Evolutionary conservation across 2,888 invertebrate species (phyloP).

Genomic region (Acanthopleura granulata): DNA sequence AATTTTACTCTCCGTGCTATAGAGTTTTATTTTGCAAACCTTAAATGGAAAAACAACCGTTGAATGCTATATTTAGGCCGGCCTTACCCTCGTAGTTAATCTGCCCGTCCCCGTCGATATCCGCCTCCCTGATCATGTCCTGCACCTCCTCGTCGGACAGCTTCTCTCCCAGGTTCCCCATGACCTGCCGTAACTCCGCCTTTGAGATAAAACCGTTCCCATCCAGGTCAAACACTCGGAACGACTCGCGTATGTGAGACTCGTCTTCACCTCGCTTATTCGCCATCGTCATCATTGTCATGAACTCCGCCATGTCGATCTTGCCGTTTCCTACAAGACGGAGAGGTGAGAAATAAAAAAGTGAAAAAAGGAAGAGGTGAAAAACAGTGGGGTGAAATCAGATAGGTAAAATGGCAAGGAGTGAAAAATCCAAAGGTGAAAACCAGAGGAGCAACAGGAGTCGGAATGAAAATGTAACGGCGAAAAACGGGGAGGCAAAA

Average conservation of each 20-base stretch:
- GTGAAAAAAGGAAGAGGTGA: not conserved
- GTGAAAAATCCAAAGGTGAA: no score
- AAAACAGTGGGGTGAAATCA: no score
- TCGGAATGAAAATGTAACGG: no score
- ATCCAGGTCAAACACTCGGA: slow-evolving; percentile 35
- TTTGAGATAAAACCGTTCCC: slow-evolving; percentile 35
- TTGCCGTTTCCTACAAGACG: slow-evolving; percentile 34
- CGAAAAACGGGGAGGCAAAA: no score
- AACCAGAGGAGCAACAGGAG: no score
- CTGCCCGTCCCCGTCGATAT: slow-evolving; percentile 12
- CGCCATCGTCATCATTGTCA: slow-evolving; percentile 34
- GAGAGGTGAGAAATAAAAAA: not conserved
- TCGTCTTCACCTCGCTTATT: slow-evolving; percentile 33
- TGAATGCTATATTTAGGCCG: no score
- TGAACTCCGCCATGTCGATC: slow-evolving; percentile 38
- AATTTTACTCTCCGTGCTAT: no score
- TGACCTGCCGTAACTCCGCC: slow-evolving; percentile 30
- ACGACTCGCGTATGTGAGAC: slow-evolving; percentile 33
- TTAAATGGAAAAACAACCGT: no score
- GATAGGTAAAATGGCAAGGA: no score
- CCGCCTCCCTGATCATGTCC: slow-evolving; percentile 18
- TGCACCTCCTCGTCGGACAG: slow-evolving; percentile 10
- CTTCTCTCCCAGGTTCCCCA: slow-evolving; percentile 16
- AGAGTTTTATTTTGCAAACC: no score
- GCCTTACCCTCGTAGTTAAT: slow-evolving; percentile 14